Percentiles rank a stretch among this genome's conserved stretches.
These are phyloP conservation scores for Nestor notabilis DNA, from an alignment of 2,113 vertebrate genomes.

Conservation along the genomic window DNA sequence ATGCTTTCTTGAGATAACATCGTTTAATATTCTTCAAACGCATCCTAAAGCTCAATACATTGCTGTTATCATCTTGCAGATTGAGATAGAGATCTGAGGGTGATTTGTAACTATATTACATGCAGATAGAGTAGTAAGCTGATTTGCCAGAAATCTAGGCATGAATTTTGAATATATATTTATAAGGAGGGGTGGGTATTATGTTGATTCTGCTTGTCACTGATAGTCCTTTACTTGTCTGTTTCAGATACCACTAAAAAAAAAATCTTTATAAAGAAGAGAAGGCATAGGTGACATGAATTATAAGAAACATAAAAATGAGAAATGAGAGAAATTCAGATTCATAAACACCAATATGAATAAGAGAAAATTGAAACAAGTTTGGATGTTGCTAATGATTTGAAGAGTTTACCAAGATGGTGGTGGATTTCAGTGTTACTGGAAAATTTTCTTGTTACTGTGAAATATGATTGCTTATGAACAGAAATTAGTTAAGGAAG, in stretches of 20 bases:
- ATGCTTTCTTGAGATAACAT: neutral
- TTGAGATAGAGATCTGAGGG: neutral
- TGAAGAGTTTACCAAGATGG: neutral
- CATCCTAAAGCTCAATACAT: neutral
- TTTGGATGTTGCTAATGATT: neutral
- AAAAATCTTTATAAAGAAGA: neutral
- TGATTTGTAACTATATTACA: neutral
- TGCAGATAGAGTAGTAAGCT: neutral
- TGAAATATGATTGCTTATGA: neutral
- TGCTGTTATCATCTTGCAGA: neutral
- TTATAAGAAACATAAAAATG: neutral
- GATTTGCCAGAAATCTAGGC: neutral
- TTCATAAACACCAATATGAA: neutral
- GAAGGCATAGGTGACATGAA: neutral
- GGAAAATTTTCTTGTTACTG: neutral
- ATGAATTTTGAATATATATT: neutral
- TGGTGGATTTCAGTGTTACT: neutral
- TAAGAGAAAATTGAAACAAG: neutral
- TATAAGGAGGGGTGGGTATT: neutral
- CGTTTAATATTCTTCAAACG: neutral
- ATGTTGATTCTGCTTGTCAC: neutral
- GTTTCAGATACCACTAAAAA: neutral
- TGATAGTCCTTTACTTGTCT: neutral
- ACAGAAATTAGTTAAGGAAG: neutral
- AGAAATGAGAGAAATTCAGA: neutral